A percentile compares a stretch with the other conserved stretches of the same genome.
These are phyloP conservation scores for Tragelaphus scriptus DNA, from an alignment of 2,113 vertebrate species.

Conservation along the genomic window DNA sequence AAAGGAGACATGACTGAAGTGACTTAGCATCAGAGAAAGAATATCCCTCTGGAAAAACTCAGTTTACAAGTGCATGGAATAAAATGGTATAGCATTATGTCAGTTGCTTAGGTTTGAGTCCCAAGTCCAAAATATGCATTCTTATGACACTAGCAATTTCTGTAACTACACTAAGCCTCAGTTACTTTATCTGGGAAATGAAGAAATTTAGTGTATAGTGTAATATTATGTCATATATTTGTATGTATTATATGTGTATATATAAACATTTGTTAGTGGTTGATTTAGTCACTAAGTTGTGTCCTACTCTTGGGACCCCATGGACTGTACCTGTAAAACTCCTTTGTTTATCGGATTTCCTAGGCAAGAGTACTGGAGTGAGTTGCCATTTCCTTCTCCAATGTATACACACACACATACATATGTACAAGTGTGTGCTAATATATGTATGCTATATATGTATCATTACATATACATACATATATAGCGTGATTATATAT, in stretches of 20 bases:
- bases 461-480: too few species aligned
- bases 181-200: background rate
- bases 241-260: background rate
- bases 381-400: background rate
- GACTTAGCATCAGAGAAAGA: background rate
- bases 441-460: too few species aligned
- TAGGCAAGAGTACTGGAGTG: background rate
- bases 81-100: background rate
- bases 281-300: background rate
- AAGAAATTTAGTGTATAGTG: background rate
- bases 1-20: background rate
- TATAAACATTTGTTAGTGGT: background rate
- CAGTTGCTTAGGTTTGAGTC: background rate
- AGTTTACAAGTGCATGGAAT: rapidly evolving
- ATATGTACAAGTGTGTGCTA: too few species aligned
- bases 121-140: background rate
- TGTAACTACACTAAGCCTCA: background rate
- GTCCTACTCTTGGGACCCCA: background rate
- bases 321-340: background rate
- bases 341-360: background rate
- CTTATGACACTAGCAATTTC: background rate
- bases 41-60: background rate
- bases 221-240: too few species aligned
- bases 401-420: background rate
- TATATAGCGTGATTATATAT: too few species aligned